Evolutionary conservation across 1,140 invertebrate genomes (phyloP), one percentile per base, ranked within the genome.

Genomic region (Episyrphus balteatus): DNA sequence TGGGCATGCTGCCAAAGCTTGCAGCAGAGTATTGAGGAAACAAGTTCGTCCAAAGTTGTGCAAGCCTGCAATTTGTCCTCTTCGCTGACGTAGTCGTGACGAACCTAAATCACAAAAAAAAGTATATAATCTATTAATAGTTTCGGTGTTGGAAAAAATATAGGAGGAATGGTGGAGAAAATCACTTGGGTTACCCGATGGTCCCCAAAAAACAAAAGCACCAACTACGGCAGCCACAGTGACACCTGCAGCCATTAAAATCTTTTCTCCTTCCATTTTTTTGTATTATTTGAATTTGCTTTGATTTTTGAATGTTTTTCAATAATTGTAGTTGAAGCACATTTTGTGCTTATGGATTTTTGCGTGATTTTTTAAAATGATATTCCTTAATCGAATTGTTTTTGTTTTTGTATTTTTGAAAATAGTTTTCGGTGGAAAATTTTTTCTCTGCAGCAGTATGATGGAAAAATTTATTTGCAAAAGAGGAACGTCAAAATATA

Each of bases 41-140:
- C 89, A 92, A 11, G 88, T 89, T 49, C 84, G 80, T 33, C 88
- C 88, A 48, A 90, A 76, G 73, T 92, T 92, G 49, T 82, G 80
- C 7, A 92, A 74, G 13, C 88, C 88, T 47, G 83, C 75, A 42
- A 89, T 76, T 59, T 83, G 78, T 21, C 84, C 85, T 64, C 77
- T 68, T 47, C 76, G 65, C 64, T 78, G 70, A 42, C 77, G 58
- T 51, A 74, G 61, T 49, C 73, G 68, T 8, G 72, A 69, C 12
- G 73, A 73, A n/a, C 75, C 75, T 50, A 67, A 38, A 47, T 41
- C 5, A 18, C 7, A 18, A 47, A 26, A 0, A 21, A 49, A 10
- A 26, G 1, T 6, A 36, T 14, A 12, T 19, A n/a, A 34, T 34
- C 5, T 21, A 17, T 38, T 13, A 43, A 30, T 17, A 21, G 40